Percentiles rank a stretch among this genome's conserved stretches.
Conservation (phyloP, 2,888 invertebrate genomes). For the Diloba caeruleocephala region DNA sequence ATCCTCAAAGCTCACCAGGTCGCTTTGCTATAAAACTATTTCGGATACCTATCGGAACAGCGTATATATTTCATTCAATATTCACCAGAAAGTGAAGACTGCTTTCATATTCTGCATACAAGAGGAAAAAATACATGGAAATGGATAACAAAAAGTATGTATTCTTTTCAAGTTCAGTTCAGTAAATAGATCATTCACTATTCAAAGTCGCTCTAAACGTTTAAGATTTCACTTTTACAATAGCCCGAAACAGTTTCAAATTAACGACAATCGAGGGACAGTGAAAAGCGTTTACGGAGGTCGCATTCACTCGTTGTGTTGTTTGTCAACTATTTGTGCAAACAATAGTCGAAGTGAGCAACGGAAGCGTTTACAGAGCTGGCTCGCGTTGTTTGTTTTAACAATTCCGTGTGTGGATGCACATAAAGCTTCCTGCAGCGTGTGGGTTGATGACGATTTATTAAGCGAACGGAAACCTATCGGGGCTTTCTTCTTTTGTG, state of each 20-base stretch:
- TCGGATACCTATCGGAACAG: not conserved
- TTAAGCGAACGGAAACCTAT: constrained; percentile 36
- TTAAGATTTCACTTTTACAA: constrained; percentile 78
- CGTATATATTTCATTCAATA: not conserved
- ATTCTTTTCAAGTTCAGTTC: constrained; percentile 39
- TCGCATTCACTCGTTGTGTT: constrained; percentile 60
- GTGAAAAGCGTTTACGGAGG: constrained; percentile 69
- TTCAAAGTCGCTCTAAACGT: constrained; percentile 56
- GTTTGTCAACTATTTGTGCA: constrained; percentile 72
- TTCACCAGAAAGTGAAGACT: constrained; percentile 3
- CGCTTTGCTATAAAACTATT: constrained; percentile 1
- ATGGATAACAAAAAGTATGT: constrained; percentile 27
- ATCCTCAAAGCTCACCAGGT: constrained; percentile 8
- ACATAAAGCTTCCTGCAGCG: constrained; percentile 48
- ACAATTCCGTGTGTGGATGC: constrained; percentile 52
- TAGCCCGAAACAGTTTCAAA: constrained; percentile 68
- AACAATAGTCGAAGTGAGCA: constrained; percentile 69
- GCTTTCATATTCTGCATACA: constrained; percentile 20
- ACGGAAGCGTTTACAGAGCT: constrained; percentile 60
- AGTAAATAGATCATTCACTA: constrained; percentile 57
- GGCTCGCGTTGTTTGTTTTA: constrained; percentile 60
- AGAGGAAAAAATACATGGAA: constrained; percentile 21
- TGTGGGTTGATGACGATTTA: constrained; percentile 47
- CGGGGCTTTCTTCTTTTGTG: constrained; percentile 48
- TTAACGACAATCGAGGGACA: constrained; percentile 69